Conservation (phyloP, 1,140 invertebrate genomes). For the Papilio machaon region DNA sequence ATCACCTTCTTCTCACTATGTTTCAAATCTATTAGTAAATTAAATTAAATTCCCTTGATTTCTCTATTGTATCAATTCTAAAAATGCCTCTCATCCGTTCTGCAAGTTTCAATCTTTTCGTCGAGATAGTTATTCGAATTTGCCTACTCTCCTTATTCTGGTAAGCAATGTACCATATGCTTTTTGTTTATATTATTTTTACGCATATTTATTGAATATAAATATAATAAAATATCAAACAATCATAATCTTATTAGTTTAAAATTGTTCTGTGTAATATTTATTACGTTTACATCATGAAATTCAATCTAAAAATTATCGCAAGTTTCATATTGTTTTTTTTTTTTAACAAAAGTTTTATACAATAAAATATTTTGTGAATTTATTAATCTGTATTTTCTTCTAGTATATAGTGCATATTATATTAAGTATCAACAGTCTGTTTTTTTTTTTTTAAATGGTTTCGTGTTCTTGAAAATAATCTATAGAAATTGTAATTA, state of each 20-base stretch:
- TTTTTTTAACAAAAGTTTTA: not conserved
- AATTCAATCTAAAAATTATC: not conserved
- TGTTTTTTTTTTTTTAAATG: not conserved
- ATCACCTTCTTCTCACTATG: conserved; percentile 30
- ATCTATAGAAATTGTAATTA: not conserved
- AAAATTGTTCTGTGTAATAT: not conserved
- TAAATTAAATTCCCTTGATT: conserved; percentile 31
- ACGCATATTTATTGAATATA: conserved; percentile 8
- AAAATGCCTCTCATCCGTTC: conserved; percentile 76
- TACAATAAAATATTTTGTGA: not conserved
- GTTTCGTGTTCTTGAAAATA: not conserved
- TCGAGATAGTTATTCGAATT: conserved; percentile 72
- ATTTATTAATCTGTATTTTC: conserved; percentile 38
- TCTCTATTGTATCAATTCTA: conserved; percentile 42
- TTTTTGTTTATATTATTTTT: conserved; percentile 38
- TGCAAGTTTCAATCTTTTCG: conserved; percentile 68
- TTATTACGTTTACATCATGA: conserved; percentile 30
- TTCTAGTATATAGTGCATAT: not conserved
- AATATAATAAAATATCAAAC: not conserved
- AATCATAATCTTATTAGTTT: not conserved
- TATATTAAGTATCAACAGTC: not conserved
- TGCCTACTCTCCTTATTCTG: conserved; percentile 68
- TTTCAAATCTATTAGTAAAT: conserved; percentile 35
- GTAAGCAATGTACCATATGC: conserved; percentile 67
- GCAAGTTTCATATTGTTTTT: not conserved